Evolutionary conservation across 2,888 invertebrate genomes (phyloP), one percentile per base, ranked within the genome.

Genomic region (Caradrina clavipalpis): DNA sequence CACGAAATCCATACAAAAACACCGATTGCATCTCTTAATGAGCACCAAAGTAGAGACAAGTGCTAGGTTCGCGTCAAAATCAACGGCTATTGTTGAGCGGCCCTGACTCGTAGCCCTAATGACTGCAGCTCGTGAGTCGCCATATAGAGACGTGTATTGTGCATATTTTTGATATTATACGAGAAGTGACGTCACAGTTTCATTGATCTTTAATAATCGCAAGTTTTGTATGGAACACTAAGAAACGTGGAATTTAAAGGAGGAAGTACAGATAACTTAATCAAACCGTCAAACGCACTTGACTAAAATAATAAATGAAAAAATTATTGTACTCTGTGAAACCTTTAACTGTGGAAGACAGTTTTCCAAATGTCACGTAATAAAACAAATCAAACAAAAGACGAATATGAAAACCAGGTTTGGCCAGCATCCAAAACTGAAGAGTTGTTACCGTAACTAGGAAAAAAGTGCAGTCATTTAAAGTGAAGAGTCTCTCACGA

Each of bases 61-160:
- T 81, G 81, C 80, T 86, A 77, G 80, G 79, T 86, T 85, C 85
- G 81, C 81, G 76, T 69, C 71, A 66, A 80, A 81, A 81, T 91
- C 88, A 90, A 79, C 89, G 83, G 84, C 87, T 86, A 90, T 91
- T 91, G 88, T 91, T 69, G 69, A 68, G 26, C 73, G 85, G 69
- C 89, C 89, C 86, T 90, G 90, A 87, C 84, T 87, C 83, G 72
- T 69, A 64, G 73, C 78, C 80, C 67, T 82, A 65, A 75, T 73
- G 72, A 65, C 61, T 73, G 80, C 73, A 82, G 70, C 77, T 87
- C 86, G 87, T 87, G 88, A 85, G 66, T 56, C 59, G 72, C 84
- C 84, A 83, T 88, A 86, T 82, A 76, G 59, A 85, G 81, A 66
- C 57, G 56, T 60, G 51, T 56, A 56, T 70, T 73, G 61, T 71